Evolutionary conservation across 2,888 invertebrate species (phyloP), one percentile per base, ranked within the genome.

Genomic region (Zygaena filipendulae): DNA sequence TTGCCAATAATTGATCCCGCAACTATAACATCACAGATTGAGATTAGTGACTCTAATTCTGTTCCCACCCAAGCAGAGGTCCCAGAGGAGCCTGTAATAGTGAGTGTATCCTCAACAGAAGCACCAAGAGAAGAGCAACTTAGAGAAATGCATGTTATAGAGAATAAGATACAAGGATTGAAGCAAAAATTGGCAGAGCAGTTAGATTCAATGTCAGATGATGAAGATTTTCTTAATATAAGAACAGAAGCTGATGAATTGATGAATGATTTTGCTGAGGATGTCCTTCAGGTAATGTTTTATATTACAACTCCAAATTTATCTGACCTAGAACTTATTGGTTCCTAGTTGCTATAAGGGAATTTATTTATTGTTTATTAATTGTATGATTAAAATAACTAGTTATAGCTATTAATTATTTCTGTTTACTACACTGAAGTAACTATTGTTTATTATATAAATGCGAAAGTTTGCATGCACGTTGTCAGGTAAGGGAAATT

Each of bases 171-270:
- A 27, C 64, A 68, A 35, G 75, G 70, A 1, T 47, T 75, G 29
- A 75, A 69, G 42, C 68, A 71, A 39, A 79, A 77, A 51, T 54
- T 75, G 27, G 59, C 52, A 0, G 71, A 74, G 27, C 75, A 77
- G 32, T 54, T 83, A 21, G 80, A 82, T 39, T 81, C 81, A 35
- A 83, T 83, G 60, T 83, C 82, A 3, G 84, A 85, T 37, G 85
- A 84, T 53, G 86, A 86, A 39, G 87, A 88, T 53, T 84, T 84
- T 50, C 63, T 85, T 18, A 87, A 84, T 57, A 80, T 87, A 14
- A 82, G 84, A 39, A 84, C 84, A 22, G 87, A 86, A 47, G 85
- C 84, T 10, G 84, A 82, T 31, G 81, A 81, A 31, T 47, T 81
- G 11, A 75, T 80, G 67, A 77, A 72, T 55, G 77, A 79, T 48